Evolutionary conservation across 2,888 invertebrate species (phyloP), one percentile per base, ranked within the genome.

Genomic region (Tillus elongatus): DNA sequence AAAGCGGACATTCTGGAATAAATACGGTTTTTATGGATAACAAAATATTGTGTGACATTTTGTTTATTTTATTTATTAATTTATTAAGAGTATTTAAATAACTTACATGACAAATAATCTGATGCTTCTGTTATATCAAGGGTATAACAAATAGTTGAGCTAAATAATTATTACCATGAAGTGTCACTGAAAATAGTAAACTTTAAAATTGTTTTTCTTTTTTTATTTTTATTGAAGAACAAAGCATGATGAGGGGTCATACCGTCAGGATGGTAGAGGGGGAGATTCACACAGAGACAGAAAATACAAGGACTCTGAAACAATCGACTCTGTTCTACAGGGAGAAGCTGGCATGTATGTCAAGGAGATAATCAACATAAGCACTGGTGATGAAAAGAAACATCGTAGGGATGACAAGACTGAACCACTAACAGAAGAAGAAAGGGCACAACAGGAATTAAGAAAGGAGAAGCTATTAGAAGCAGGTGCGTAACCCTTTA

Each of bases 381-480:
- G 63, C 35, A 60, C 59, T 3, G 48, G 49, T 12, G 61, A 59
- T 36, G 58, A 56, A 14, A 50, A 52, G 13, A 53, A 56, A 32
- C 44, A 51, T 15, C 45, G 56, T 15, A 56, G 49, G 29, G 49
- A 51, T 10, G 47, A 42, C 27, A 60, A 60, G 9, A 53, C 69
- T 32, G 75, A 75, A 32, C 73, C 72, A 45, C 46, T 60, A 42
- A 58, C 59, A 2, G 63, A 64, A 32, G 61, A 63, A 40, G 67
- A 67, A 42, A 53, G 53, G 37, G 56, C 57, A 15, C 63, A 66
- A 41, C 63, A 64, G 34, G 72, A 72, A 41, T 72, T 78, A 56
- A 68, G 85, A 49, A 73, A 77, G 51, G 77, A 79, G 44, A 77
- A 77, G 54, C 64, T 84, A 31, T 58, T 84, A 42, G 80, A 79